These are phyloP conservation scores for Hermaeophaga mercurialis DNA, from an alignment of 2,888 invertebrate genomes.

Conservation along the genomic window DNA sequence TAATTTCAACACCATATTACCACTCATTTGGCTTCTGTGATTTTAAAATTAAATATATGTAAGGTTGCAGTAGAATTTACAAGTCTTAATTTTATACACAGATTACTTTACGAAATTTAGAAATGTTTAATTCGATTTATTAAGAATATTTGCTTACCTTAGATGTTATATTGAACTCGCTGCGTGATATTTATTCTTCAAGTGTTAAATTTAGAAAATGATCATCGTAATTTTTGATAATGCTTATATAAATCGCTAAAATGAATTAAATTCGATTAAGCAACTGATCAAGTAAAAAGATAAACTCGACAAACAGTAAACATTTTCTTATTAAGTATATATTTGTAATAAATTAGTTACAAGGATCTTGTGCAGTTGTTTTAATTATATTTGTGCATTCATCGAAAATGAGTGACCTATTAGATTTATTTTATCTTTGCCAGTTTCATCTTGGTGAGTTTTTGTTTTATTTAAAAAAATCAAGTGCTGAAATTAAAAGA, in stretches of 20 bases:
- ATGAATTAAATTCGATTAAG: background rate
- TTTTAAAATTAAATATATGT: no score
- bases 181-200: background rate
- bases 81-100: no score
- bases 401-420: conserved; percentile 5
- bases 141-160: no score
- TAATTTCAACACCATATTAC: no score
- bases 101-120: no score
- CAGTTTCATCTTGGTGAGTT: conserved; percentile 3
- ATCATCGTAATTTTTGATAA: background rate
- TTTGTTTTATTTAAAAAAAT: no score
- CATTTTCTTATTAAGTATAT: background rate
- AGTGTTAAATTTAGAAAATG: background rate
- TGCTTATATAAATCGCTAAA: background rate
- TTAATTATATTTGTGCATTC: no score
- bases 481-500: no score
- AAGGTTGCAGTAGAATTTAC: no score
- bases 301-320: background rate
- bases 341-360: background rate
- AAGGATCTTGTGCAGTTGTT: no score
- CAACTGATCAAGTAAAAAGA: background rate
- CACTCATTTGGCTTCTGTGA: no score
- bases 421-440: conserved; percentile 7
- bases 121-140: no score
- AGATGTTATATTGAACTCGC: background rate